Evolutionary conservation across 2,113 vertebrate genomes (phyloP), one percentile per base, ranked within the genome.

Genomic region (Ciconia maguari): DNA sequence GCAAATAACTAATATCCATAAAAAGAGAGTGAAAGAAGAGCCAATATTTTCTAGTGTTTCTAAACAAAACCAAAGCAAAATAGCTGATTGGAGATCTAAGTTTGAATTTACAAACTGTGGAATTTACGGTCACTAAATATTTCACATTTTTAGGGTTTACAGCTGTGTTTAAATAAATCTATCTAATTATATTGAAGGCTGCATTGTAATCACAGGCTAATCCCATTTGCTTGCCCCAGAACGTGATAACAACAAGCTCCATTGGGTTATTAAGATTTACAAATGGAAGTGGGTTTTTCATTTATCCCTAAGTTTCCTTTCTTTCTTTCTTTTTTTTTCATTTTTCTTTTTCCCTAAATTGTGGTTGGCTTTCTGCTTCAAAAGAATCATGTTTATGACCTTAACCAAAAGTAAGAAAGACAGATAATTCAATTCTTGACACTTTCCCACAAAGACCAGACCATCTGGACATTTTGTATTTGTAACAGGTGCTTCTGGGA

Each of bases 401-500:
- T 98, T 97, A 98, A 97, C 80, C 58, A 94, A 87, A 97, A 97
- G 83, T 85, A 97, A 97, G 95, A 97, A 90, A 98, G 97, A 98
- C 82, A 97, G 96, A 98, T 97, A 98, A 97, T 97, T 98, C 97
- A 98, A 69, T 96, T 96, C 95, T 94, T 98, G 97, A 98, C 97
- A 97, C 96, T 97, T 97, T 60, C 66, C 96, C 90, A 83, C 96
- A 98, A 98, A 98, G 94, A 97, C 95, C 89, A 84, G 84, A 95
- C 98, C 98, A 98, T 98, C 98, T 98, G 98, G 98, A 97, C 66
- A 58, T 86, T 97, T 97, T 97, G 81, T 97, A 97, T 98, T 97
- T 97, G 94, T 98, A 98, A 98, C 98, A 98, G 98, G 98, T 98
- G 98, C 98, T 98, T 98, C 93, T 97, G 98, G 98, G 98, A 97